Percentiles rank a stretch among this genome's conserved stretches.
phyloP scores from a whole-genome alignment of 2,113 vertebrate genomes.

The Pao palembangensis region DNA sequence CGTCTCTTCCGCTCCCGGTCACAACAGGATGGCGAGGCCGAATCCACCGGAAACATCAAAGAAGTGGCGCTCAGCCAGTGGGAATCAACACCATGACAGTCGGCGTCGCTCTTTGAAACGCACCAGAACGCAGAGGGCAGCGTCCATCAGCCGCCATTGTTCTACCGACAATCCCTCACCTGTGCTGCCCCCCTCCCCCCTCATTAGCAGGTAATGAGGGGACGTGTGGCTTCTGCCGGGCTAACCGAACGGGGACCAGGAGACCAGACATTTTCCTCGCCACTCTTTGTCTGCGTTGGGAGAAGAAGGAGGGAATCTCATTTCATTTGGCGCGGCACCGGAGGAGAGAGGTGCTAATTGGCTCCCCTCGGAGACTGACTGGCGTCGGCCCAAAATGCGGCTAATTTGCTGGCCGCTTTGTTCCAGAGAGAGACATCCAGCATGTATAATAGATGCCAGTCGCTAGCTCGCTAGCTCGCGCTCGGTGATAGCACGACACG shows the following conservation, averaged over 20 bases:
- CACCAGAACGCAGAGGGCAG: too few species aligned
- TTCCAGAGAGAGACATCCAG: conserved; percentile 41
- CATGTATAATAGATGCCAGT: conserved; percentile 55
- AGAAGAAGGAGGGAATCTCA: conserved; percentile 37
- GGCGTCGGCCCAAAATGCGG: conserved; percentile 42
- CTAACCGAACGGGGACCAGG: conserved; percentile 37
- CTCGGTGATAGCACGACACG: conserved; percentile 46
- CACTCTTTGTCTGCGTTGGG: conserved; percentile 18
- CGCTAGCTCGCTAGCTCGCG: conserved; percentile 2
- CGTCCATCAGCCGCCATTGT: too few species aligned
- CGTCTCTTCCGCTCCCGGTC: too few species aligned
- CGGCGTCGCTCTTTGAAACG: too few species aligned
- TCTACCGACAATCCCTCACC: too few species aligned
- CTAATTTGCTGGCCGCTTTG: conserved; percentile 47
- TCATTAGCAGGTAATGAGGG: conserved; percentile 66
- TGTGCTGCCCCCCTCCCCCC: too few species aligned
- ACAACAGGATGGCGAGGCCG: too few species aligned
- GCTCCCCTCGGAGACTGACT: conserved; percentile 52
- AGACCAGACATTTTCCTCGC: conserved; percentile 47
- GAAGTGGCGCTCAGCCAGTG: too few species aligned
- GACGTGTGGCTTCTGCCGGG: conserved; percentile 46
- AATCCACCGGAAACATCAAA: too few species aligned
- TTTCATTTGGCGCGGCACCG: conserved; percentile 49
- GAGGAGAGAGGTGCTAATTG: conserved; percentile 61
- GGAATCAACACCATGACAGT: conserved; percentile 3